A percentile compares a stretch with the other conserved stretches of the same genome.
These are phyloP conservation scores for Drosophila mettleri DNA, from an alignment of 2,888 invertebrate species.

Conservation along the genomic window DNA sequence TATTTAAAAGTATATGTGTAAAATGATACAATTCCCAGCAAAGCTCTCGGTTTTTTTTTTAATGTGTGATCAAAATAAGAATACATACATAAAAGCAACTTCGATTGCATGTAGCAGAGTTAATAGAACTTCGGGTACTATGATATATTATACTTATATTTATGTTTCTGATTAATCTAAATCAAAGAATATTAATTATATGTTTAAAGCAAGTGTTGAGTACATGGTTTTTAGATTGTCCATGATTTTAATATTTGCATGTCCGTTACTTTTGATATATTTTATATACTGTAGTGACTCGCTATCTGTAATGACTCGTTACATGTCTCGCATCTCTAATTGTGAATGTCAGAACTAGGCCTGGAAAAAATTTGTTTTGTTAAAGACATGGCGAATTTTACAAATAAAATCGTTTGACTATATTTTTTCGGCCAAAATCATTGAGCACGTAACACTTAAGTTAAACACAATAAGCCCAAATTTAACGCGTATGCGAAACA, in stretches of 20 bases:
- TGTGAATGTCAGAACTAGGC: constrained; percentile 62
- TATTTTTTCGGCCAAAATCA: constrained; percentile 19
- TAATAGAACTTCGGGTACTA: not conserved
- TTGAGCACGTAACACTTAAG: constrained; percentile 25
- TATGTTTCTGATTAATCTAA: not conserved
- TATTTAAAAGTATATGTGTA: not conserved
- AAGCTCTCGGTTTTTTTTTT: too few relatives aligned
- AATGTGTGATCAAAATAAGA: not conserved
- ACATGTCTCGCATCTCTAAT: constrained; percentile 50
- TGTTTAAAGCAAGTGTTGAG: not conserved
- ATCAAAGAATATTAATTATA: not conserved
- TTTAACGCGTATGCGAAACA: constrained; percentile 20
- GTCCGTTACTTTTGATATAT: constrained; percentile 21
- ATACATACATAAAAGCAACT: not conserved
- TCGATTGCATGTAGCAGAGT: not conserved
- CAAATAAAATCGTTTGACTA: constrained; percentile 37
- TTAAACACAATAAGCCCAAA: constrained; percentile 3
- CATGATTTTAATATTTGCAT: not conserved
- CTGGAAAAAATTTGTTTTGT: constrained; percentile 71
- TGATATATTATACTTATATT: not conserved
- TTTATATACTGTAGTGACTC: constrained; percentile 18
- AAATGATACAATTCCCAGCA: not conserved
- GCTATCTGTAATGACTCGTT: constrained; percentile 29
- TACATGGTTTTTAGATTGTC: too few relatives aligned
- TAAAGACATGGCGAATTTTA: constrained; percentile 64